Evolutionary conservation across 2,113 vertebrate genomes (phyloP).

Genomic region (Motacilla tschutschensis): DNA sequence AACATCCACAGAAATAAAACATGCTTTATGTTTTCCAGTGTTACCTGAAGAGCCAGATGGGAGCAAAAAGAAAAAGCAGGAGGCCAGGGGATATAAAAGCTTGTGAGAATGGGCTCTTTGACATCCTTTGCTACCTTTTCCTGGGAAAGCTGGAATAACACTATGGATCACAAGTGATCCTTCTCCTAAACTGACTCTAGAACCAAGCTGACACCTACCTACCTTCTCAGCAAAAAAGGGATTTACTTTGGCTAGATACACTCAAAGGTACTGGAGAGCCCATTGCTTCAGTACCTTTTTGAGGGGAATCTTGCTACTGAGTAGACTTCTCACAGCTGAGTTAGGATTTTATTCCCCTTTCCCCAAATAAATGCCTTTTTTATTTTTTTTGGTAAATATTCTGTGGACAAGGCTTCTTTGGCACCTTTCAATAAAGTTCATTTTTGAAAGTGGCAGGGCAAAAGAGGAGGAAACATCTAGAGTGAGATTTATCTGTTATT

Average conservation of each 20-base stretch:
- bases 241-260: neutral
- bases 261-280: neutral
- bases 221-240: neutral
- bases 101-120: neutral
- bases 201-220: neutral
- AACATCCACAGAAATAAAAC: neutral
- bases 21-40: neutral
- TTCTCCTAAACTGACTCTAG: neutral
- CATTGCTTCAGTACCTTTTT: neutral
- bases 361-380: neutral
- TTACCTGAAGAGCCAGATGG: neutral
- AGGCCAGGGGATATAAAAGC: neutral
- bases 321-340: neutral
- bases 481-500: neutral
- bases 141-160: neutral
- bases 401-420: neutral
- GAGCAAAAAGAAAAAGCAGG: neutral
- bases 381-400: neutral
- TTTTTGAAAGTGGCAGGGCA: neutral
- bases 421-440: neutral
- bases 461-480: neutral
- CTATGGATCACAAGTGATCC: neutral
- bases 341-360: neutral
- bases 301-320: neutral
- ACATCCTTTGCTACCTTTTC: neutral